These are phyloP conservation scores for Petaurus breviceps DNA, from an alignment of 2,113 vertebrate genomes.

Conservation along the genomic window DNA sequence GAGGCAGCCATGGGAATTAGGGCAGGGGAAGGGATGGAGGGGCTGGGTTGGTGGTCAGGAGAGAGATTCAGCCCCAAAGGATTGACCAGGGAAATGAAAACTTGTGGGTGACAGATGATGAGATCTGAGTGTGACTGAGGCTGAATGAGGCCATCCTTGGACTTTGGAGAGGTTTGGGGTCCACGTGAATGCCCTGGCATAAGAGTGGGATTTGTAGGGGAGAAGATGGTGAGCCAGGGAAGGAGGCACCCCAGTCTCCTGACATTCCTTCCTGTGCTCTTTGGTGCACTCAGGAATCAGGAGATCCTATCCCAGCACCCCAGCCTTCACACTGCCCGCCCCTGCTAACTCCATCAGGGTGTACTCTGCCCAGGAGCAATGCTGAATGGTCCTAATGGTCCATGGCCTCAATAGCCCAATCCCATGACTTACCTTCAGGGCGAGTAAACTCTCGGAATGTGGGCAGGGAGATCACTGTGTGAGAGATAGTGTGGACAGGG, in stretches of 20 bases:
- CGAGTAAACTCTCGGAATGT: slow-evolving; percentile 94
- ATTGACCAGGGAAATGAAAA: neutral
- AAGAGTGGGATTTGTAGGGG: neutral
- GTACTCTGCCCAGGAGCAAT: neutral
- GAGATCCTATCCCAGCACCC: neutral
- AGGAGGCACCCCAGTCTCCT: neutral
- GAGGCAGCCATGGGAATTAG: neutral
- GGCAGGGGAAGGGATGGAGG: rapidly evolving
- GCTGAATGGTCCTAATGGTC: neutral
- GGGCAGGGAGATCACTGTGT: slow-evolving; percentile 95
- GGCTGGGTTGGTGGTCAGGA: rapidly evolving
- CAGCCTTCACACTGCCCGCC: neutral
- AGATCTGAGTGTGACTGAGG: neutral
- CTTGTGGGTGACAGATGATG: neutral
- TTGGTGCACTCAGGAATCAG: neutral
- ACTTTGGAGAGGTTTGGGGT: no score
- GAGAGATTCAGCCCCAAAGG: rapidly evolving
- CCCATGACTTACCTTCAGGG: slow-evolving; percentile 90
- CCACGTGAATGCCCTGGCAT: neutral
- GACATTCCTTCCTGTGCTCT: neutral
- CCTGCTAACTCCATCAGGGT: neutral
- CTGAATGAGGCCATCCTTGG: neutral
- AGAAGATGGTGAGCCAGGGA: neutral
- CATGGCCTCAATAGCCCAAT: neutral
- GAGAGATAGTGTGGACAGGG: slow-evolving; percentile 92